phyloP scores from a whole-genome alignment of 2,113 vertebrate genomes.

The Motacilla alba region DNA sequence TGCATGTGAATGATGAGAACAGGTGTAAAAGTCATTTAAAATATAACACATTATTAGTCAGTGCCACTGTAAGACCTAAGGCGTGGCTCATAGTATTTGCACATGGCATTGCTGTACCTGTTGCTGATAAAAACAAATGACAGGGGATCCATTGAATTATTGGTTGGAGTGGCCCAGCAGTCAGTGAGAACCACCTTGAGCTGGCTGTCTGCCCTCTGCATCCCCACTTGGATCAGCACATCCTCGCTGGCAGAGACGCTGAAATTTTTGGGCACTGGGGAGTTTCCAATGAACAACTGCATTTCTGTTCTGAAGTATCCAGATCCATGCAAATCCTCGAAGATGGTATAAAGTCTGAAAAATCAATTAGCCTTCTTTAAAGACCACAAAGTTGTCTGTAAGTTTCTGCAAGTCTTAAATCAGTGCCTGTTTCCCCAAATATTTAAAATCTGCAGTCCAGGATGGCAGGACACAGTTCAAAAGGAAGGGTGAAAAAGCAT shows the following conservation, averaged over 20 bases:
- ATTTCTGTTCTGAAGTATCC: conserved; percentile 81
- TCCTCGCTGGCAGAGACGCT: conserved; percentile 78
- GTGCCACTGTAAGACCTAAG: neutral
- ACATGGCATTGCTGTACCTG: conserved; percentile 69
- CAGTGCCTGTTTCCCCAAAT: neutral
- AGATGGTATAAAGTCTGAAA: conserved; percentile 76
- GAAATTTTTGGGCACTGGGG: conserved; percentile 78
- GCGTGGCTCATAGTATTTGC: neutral
- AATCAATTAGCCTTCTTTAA: neutral
- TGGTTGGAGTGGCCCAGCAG: conserved; percentile 88
- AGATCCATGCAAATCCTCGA: conserved; percentile 73
- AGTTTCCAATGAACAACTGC: conserved; percentile 78
- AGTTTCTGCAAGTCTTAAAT: neutral
- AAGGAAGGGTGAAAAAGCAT: neutral
- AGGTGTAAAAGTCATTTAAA: neutral
- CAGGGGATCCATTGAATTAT: conserved; percentile 50
- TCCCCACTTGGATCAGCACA: conserved; percentile 80
- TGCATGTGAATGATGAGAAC: neutral
- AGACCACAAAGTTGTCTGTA: neutral
- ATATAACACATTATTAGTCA: neutral
- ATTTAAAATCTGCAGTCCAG: neutral
- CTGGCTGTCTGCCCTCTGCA: conserved; percentile 73
- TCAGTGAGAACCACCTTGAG: conserved; percentile 83
- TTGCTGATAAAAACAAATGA: conserved; percentile 79
- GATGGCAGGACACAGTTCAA: neutral